These are phyloP conservation scores for Prunella strophiata DNA, from an alignment of 2,797 vertebrate species.

Conservation along the genomic window DNA sequence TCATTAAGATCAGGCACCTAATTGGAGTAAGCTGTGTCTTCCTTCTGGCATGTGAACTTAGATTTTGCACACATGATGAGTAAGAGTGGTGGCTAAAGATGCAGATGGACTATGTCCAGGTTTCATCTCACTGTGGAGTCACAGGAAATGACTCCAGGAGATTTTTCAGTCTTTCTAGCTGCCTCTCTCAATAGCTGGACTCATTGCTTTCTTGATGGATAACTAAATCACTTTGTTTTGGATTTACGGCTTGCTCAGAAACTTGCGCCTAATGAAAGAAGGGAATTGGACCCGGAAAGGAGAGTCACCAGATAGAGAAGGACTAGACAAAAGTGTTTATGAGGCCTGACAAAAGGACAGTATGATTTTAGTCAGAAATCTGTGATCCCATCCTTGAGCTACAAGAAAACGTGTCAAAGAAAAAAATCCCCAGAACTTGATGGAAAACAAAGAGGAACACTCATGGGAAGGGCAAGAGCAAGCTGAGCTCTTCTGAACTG, in stretches of 20 bases:
- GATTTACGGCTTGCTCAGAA: neutral
- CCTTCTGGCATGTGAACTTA: neutral
- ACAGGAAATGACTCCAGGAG: neutral
- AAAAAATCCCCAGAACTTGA: neutral
- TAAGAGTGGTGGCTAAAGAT: neutral
- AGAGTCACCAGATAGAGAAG: neutral
- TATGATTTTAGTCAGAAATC: neutral
- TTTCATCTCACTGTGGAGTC: neutral
- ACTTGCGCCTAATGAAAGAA: neutral
- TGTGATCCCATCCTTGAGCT: neutral
- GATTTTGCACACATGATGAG: neutral
- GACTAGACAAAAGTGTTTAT: neutral
- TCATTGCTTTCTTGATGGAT: neutral
- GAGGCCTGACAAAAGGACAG: neutral
- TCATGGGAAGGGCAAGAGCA: neutral
- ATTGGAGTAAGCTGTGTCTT: neutral
- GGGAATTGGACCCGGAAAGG: neutral
- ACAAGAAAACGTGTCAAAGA: neutral
- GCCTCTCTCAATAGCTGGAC: neutral
- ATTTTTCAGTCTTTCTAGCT: neutral
- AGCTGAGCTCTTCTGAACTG: neutral
- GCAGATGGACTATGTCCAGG: neutral
- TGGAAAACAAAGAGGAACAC: neutral
- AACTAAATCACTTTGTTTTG: neutral
- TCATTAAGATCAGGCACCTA: neutral